These are phyloP conservation scores for Hippocampus guttulatus DNA, from an alignment of 2,113 vertebrate genomes.

Conservation along the genomic window DNA sequence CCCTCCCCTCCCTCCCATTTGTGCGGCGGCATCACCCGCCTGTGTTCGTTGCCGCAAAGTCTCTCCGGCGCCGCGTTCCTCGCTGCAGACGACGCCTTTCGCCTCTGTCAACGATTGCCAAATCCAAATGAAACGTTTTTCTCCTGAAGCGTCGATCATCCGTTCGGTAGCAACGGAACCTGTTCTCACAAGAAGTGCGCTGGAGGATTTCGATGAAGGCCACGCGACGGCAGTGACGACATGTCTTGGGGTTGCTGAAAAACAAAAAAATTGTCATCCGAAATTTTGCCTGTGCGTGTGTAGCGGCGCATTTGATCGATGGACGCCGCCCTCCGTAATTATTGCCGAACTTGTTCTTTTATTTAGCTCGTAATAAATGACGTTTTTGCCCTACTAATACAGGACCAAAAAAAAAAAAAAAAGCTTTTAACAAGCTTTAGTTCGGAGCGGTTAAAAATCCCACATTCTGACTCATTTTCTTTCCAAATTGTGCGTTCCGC, in stretches of 20 bases:
- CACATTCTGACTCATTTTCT: too few species aligned
- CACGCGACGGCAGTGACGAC: not conserved
- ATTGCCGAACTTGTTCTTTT: too few species aligned
- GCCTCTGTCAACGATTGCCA: conserved; percentile 9
- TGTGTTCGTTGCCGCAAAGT: conserved; percentile 73
- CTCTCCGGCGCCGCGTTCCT: conserved; percentile 32
- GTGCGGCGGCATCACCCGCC: conserved; percentile 88
- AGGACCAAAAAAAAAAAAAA: too few species aligned
- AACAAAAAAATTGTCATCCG: too few species aligned
- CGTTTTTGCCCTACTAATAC: too few species aligned
- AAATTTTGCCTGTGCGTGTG: too few species aligned
- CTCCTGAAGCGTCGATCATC: not conserved
- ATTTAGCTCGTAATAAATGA: too few species aligned
- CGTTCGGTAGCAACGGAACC: not conserved
- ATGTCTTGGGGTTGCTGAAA: not conserved
- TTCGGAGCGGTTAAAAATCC: too few species aligned
- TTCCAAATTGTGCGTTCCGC: too few species aligned
- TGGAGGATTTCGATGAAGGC: not conserved
- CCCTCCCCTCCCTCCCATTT: conserved; percentile 63
- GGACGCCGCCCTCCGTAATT: too few species aligned
- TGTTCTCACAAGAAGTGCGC: not conserved
- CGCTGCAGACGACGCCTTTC: conserved; percentile 26
- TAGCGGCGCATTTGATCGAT: too few species aligned
- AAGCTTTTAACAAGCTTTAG: too few species aligned
- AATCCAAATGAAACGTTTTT: conserved; percentile 9